Base-by-base conservation (phyloP, 2,113 vertebrate genomes). In the Tiliqua scincoides region DNA sequence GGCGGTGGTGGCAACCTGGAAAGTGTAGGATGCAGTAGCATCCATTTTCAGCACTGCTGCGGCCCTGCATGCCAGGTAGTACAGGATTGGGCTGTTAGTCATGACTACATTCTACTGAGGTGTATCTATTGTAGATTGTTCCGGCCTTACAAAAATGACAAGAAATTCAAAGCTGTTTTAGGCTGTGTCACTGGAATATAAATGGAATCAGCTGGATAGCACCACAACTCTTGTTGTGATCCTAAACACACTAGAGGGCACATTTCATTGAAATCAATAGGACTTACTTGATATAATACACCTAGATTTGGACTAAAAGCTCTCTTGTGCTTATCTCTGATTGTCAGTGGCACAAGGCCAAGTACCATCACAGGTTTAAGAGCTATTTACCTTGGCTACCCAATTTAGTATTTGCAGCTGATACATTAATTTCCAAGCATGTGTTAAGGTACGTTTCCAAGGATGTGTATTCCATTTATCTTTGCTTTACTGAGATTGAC, bases 101-200 rank as follows among this genome's bases (percentile, higher is more conserved):
- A 20, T 32, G 17, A 48, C 27, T 59, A 15, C 40, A 59, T 1
- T 62, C 37, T 63, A 27, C 14, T 65, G 37, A 65, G 65, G 40
- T n/a, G 18, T n/a, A 57, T 30, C 27, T 48, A 20, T 57, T 43
- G 37, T n/a, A 68, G 59, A 27, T 63, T 15, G 20, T 35, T 27
- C 30, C 4, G 43, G 43, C 4, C 63, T 82, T 68, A 23, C 63
- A 79, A 70, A 95, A 95, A 93, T 67, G 88, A 96, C 97, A 97
- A 97, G 95, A 88, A 98, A 96, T 97, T 97, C 97, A 98, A 94
- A 92, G 84, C 95, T 96, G 96, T 97, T 98, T 97, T 97, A 97
- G 97, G 94, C 96, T 89, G 92, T 96, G 95, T 97, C 96, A 96
- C 94, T 95, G 94, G 95, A 96, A 97, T 95, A 96, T 95, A 95